phyloP scores from a whole-genome alignment of 2,113 vertebrate genomes.

The Platichthys stellatus region DNA sequence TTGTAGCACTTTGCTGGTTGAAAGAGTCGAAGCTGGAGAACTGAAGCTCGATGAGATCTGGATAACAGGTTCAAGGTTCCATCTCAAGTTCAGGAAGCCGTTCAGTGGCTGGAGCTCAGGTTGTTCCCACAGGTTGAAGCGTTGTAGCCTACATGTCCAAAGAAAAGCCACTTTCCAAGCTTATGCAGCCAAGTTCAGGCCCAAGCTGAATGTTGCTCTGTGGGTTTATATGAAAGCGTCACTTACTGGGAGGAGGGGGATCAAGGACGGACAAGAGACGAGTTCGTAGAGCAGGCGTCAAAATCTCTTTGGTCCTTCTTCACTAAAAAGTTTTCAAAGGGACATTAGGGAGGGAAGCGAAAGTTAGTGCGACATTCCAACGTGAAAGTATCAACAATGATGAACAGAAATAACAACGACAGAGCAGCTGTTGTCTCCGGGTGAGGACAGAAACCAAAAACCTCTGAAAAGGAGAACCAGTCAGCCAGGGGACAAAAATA shows the following conservation, averaged over 20 bases:
- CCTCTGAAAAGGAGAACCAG: slow-evolving; percentile 30
- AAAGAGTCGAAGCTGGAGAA: not conserved
- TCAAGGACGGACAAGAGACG: too few species aligned
- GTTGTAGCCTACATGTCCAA: not conserved
- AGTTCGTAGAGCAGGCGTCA: too few species aligned
- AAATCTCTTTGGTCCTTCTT: not conserved
- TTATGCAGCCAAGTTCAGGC: too few species aligned
- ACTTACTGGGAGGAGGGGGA: too few species aligned
- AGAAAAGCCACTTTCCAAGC: not conserved
- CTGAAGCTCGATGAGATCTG: not conserved
- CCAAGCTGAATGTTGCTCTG: too few species aligned
- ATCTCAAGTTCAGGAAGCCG: not conserved
- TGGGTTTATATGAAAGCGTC: too few species aligned
- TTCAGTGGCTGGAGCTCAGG: too few species aligned
- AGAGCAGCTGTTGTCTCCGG: slow-evolving; percentile 27
- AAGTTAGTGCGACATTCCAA: not conserved
- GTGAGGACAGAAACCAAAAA: slow-evolving; percentile 17
- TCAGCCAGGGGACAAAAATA: slow-evolving; percentile 31
- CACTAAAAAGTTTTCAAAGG: not conserved
- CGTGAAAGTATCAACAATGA: not conserved
- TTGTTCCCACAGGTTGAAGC: too few species aligned
- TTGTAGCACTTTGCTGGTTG: too few species aligned
- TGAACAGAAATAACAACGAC: not conserved
- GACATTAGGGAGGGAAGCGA: not conserved
- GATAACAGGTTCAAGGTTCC: not conserved